Evolutionary conservation across 2,113 vertebrate genomes (phyloP).

Genomic region (Catagonus wagneri): DNA sequence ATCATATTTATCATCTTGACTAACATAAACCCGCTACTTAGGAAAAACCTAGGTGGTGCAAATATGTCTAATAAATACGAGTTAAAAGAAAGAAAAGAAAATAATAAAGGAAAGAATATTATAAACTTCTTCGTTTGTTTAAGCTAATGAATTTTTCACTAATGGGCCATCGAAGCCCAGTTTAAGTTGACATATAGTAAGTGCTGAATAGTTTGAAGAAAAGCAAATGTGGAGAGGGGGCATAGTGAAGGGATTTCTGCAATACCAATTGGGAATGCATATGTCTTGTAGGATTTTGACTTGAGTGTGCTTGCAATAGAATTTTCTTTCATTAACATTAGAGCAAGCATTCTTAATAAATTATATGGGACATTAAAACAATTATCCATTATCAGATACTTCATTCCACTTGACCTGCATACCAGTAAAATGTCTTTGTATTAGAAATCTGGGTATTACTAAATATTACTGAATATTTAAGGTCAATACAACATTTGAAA

Average conservation of each 20-base stretch:
- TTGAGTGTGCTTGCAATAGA: not conserved
- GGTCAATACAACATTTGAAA: not conserved
- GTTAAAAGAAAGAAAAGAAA: not conserved
- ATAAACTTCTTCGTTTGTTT: not conserved
- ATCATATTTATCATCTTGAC: not conserved
- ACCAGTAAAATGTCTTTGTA: slow-evolving; percentile 41
- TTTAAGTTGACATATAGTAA: not conserved
- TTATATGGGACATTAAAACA: slow-evolving; percentile 27
- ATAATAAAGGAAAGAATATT: not conserved
- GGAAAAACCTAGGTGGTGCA: not conserved
- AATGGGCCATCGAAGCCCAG: not conserved
- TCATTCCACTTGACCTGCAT: not conserved
- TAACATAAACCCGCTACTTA: not conserved
- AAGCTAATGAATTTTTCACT: not conserved
- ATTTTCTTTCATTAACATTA: not conserved
- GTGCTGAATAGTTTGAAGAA: not conserved
- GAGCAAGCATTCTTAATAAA: not conserved
- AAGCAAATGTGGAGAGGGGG: not conserved
- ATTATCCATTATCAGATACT: slow-evolving; percentile 53
- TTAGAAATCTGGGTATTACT: not conserved
- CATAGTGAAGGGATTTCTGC: not conserved
- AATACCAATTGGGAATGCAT: not conserved
- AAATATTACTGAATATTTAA: slow-evolving; percentile 40
- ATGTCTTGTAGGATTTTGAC: slow-evolving; percentile 23
- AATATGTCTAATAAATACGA: not conserved